These are phyloP conservation scores for Balaenoptera acutorostrata DNA, from an alignment of 2,113 vertebrate genomes.

Conservation along the genomic window DNA sequence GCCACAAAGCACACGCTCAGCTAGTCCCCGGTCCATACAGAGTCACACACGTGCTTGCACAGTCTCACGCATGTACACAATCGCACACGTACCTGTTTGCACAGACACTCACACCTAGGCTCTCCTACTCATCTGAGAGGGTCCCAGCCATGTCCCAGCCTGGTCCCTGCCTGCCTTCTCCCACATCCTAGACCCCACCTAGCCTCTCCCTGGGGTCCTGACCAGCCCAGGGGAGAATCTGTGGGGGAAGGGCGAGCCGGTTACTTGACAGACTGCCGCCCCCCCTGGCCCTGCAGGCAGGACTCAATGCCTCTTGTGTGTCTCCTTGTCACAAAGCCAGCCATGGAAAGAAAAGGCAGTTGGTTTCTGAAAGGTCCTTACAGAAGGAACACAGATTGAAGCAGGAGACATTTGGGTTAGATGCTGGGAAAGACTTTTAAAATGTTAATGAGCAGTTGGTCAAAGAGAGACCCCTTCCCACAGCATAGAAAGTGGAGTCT, in stretches of 20 bases:
- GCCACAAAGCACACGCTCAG: neutral
- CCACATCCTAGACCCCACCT: neutral
- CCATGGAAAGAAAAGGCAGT: constrained; percentile 55
- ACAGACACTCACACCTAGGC: neutral
- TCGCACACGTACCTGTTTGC: no score
- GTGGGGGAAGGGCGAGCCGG: neutral
- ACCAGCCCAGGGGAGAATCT: neutral
- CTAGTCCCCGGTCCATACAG: neutral
- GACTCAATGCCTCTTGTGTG: constrained; percentile 66
- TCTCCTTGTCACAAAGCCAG: constrained; percentile 45
- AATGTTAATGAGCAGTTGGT: neutral
- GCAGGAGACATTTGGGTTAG: neutral
- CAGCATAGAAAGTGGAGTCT: neutral
- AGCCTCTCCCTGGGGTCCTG: neutral
- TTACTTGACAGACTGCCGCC: neutral
- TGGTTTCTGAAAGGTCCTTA: constrained; percentile 62
- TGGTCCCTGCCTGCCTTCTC: neutral
- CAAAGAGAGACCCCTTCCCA: neutral
- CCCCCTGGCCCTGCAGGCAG: neutral
- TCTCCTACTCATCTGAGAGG: neutral
- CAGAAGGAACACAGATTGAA: neutral
- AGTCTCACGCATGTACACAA: neutral
- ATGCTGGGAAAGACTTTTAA: neutral
- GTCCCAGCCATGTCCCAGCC: neutral
- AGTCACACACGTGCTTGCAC: neutral